Conservation (phyloP, 2,113 vertebrate genomes). For the Glaucomys volans region DNA sequence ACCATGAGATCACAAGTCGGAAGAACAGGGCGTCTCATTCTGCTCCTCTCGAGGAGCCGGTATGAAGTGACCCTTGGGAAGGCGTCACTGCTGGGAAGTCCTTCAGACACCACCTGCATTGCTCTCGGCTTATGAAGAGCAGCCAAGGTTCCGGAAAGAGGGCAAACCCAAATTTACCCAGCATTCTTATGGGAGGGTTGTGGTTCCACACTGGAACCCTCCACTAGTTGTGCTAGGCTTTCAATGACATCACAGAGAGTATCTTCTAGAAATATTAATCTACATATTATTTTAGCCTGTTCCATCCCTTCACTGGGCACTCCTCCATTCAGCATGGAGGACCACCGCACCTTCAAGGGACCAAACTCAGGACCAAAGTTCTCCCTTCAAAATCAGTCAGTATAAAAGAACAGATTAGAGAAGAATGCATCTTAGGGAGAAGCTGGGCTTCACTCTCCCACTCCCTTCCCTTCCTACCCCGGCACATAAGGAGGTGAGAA, state of each 20-base stretch:
- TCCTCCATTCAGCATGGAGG: background rate
- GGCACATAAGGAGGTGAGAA: background rate
- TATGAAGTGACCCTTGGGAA: background rate
- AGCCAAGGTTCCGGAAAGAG: background rate
- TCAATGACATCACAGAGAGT: background rate
- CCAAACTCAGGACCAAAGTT: background rate
- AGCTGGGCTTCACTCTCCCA: background rate
- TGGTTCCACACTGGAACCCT: background rate
- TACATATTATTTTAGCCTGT: background rate
- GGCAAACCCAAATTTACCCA: background rate
- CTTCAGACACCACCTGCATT: background rate
- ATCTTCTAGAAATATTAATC: background rate
- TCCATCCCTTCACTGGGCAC: background rate
- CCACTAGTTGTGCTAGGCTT: background rate
- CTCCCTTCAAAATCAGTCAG: background rate
- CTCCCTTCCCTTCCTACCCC: background rate
- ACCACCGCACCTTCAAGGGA: background rate
- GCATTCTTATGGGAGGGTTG: background rate
- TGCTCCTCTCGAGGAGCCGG: background rate
- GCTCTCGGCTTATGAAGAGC: background rate
- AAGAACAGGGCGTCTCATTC: background rate
- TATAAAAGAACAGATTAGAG: background rate
- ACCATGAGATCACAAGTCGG: slow-evolving; percentile 40
- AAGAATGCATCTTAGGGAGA: background rate
- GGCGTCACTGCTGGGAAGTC: background rate